Evolutionary conservation across 2,888 invertebrate species (phyloP).

Genomic region (Itoplectis maculator): DNA sequence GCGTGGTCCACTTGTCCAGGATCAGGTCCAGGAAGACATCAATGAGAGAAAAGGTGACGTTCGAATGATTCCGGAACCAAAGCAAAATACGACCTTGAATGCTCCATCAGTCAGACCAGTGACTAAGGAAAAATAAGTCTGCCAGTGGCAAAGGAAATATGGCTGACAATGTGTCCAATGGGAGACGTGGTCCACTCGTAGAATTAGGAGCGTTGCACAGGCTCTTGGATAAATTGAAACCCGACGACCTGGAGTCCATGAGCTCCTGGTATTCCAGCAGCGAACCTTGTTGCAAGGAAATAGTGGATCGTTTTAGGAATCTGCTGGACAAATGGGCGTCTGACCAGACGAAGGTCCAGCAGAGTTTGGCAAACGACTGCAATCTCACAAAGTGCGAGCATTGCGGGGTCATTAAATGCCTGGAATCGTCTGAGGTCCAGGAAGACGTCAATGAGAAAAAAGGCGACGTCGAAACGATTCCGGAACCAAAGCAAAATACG

Average conservation of each 20-base stretch:
- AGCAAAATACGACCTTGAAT: background rate
- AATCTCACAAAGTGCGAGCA: slow-evolving; percentile 72
- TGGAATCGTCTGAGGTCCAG: background rate
- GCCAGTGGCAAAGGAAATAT: too few species aligned
- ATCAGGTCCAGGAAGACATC: background rate
- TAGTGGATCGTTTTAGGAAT: slow-evolving; percentile 62
- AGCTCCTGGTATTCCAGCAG: slow-evolving; percentile 52
- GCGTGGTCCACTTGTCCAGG: slow-evolving; percentile 37
- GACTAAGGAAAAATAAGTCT: too few species aligned
- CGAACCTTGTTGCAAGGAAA: slow-evolving; percentile 63
- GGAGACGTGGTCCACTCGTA: slow-evolving; percentile 29
- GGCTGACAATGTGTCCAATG: background rate
- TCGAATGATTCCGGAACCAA: background rate
- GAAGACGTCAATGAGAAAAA: background rate
- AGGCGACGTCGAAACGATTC: background rate
- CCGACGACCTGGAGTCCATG: slow-evolving; percentile 56
- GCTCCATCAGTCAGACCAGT: background rate
- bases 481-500: background rate
- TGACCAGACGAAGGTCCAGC: slow-evolving; percentile 61
- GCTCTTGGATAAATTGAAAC: slow-evolving; percentile 64
- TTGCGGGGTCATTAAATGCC: slow-evolving; percentile 73
- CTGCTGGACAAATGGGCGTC: slow-evolving; percentile 63
- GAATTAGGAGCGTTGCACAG: slow-evolving; percentile 71
- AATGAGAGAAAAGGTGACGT: background rate
- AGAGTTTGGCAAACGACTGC: slow-evolving; percentile 65